Evolutionary conservation across 2,888 invertebrate genomes (phyloP).

Genomic region (Calephelis perditalis): DNA sequence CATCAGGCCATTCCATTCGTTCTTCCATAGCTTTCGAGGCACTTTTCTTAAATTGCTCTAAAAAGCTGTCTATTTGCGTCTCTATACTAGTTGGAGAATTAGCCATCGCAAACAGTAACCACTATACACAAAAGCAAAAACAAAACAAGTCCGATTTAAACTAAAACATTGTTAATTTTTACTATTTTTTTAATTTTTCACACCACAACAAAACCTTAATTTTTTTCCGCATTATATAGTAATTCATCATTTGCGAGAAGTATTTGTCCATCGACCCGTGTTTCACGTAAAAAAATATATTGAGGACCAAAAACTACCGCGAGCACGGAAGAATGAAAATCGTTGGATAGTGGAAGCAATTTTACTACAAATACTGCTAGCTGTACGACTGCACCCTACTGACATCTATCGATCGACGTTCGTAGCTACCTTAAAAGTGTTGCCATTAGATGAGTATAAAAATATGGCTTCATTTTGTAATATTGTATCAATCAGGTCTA

Average conservation of each 20-base stretch:
- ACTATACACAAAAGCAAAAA: conserved; percentile 60
- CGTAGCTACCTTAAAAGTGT: conserved; percentile 60
- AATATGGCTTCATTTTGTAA: conserved; percentile 4
- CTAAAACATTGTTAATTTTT: conserved; percentile 48
- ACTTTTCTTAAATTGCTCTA: conserved; percentile 89
- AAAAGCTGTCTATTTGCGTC: conserved; percentile 90
- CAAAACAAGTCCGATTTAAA: conserved; percentile 59
- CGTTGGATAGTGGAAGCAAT: conserved; percentile 50
- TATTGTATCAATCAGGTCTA: neutral
- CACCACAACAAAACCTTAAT: conserved; percentile 7
- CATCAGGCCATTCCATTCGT: conserved; percentile 72
- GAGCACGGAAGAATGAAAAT: conserved; percentile 46
- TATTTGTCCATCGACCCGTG: conserved; percentile 56
- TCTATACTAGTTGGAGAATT: conserved; percentile 85
- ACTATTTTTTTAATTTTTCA: conserved; percentile 15
- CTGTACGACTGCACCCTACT: conserved; percentile 66
- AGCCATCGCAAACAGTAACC: conserved; percentile 78
- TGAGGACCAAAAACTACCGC: conserved; percentile 54
- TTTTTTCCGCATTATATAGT: conserved; percentile 35
- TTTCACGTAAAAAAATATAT: conserved; percentile 50
- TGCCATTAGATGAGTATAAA: conserved; percentile 39
- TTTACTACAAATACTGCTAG: conserved; percentile 73
- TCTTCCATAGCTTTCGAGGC: conserved; percentile 87
- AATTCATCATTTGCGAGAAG: conserved; percentile 42
- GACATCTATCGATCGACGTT: conserved; percentile 72